phyloP scores from a whole-genome alignment of 2,113 vertebrate species.

The Mormyrus iriodes region DNA sequence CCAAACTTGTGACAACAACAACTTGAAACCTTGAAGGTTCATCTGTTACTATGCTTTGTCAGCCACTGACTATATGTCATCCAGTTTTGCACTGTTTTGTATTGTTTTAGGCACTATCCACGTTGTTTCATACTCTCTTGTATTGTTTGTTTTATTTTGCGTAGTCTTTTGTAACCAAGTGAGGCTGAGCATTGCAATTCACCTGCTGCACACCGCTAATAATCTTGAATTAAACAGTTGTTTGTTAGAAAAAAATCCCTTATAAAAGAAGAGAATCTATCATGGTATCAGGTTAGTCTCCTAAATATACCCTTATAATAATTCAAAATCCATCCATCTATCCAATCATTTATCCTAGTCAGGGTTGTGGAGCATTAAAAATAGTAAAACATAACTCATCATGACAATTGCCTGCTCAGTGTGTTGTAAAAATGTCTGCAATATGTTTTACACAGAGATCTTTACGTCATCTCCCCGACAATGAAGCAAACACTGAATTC shows the following conservation, averaged over 20 bases:
- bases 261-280: neutral
- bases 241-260: neutral
- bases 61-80: neutral
- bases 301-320: neutral
- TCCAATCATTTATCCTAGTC: neutral
- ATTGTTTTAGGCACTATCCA: neutral
- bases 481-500: neutral
- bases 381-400: neutral
- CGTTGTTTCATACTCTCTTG: neutral
- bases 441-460: neutral
- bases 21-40: neutral
- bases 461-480: neutral
- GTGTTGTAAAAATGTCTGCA: neutral
- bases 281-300: neutral
- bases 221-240: neutral
- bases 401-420: neutral
- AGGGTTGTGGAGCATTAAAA: neutral
- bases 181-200: neutral
- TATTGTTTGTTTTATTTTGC: neutral
- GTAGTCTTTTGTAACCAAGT: neutral
- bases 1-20: neutral
- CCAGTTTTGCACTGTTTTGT: neutral
- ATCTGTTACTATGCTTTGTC: neutral
- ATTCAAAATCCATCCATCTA: neutral
- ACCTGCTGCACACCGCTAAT: neutral